Evolutionary conservation across 2,797 vertebrate genomes (phyloP), one percentile per base, ranked within the genome.

Genomic region (Pangasius larnaudii): DNA sequence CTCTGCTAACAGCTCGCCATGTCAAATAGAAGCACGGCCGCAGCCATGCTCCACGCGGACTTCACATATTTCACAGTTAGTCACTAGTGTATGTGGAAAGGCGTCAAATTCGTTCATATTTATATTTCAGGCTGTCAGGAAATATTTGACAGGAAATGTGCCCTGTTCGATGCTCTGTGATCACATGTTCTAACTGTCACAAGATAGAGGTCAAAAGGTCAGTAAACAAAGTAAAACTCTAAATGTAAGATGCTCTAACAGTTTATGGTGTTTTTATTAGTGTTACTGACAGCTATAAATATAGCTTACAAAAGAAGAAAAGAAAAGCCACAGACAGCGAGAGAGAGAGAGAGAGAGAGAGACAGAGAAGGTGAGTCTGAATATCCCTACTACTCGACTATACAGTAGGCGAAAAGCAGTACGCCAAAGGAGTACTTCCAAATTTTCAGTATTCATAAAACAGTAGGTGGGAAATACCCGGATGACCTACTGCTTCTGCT

Each of bases 1-100:
- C 63, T 90, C 89, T 86, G 71, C 83, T 53, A 84, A 78, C 80
- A 90, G 59, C 87, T 85, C 75, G 58, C 30, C 24, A 63, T 88
- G 84, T 87, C 85, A 86, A 24, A 86, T 78, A 86, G 74, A 86
- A 78, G 85, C 74, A 36, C 22, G 27, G 16, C 84, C 69, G 4
- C 81, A 33, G 46, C 51, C 53, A 42, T 18, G 69, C 59, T 72
- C 69, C 58, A 65, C 24, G 42, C 36, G 61, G 85, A 88, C 84
- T 88, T 85, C 69, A 33, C 51, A 84, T 69, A 46, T 89, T 84
- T 88, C 83, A 88, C 87, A 75, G 77, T 51, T 51, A 72, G 72
- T 63, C 49, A 59, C 49, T 49, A 39, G 84, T 69, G 74, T 69
- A 49, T 51, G 24, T 19, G 49, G 10, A 63, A 78, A 56, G 24